These are phyloP conservation scores for Diplodus puntazzo DNA, from an alignment of 2,797 vertebrate genomes.

Conservation along the genomic window DNA sequence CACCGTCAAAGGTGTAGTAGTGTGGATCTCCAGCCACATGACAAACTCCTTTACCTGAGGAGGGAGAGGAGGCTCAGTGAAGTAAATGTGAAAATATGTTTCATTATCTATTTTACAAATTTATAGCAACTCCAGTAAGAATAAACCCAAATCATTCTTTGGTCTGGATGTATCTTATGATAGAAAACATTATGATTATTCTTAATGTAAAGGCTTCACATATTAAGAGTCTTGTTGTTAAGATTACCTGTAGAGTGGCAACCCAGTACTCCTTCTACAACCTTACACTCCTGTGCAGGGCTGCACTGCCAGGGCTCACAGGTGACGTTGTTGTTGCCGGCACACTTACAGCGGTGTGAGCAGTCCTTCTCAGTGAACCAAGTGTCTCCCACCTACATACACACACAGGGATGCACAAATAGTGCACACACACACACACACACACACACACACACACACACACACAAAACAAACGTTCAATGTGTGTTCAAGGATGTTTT, in stretches of 20 bases:
- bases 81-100: background rate
- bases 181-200: background rate
- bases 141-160: background rate
- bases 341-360: slow-evolving; percentile 88
- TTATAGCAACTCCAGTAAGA: background rate
- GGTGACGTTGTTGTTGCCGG: slow-evolving; percentile 69
- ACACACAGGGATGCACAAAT: background rate
- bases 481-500: background rate
- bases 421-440: background rate
- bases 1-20: slow-evolving; percentile 89
- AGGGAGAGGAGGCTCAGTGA: background rate
- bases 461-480: background rate
- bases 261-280: slow-evolving; percentile 87
- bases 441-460: background rate
- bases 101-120: background rate
- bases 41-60: slow-evolving; percentile 86
- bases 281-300: slow-evolving; percentile 86
- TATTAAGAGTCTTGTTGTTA: rapidly evolving
- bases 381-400: slow-evolving; percentile 84
- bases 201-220: background rate
- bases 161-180: background rate
- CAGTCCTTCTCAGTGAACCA: slow-evolving; percentile 88
- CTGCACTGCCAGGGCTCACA: slow-evolving; percentile 90
- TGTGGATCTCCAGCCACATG: slow-evolving; percentile 86
- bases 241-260: slow-evolving; percentile 88